Conservation (phyloP, 2,113 vertebrate genomes). For the Arothron firmamentum region DNA sequence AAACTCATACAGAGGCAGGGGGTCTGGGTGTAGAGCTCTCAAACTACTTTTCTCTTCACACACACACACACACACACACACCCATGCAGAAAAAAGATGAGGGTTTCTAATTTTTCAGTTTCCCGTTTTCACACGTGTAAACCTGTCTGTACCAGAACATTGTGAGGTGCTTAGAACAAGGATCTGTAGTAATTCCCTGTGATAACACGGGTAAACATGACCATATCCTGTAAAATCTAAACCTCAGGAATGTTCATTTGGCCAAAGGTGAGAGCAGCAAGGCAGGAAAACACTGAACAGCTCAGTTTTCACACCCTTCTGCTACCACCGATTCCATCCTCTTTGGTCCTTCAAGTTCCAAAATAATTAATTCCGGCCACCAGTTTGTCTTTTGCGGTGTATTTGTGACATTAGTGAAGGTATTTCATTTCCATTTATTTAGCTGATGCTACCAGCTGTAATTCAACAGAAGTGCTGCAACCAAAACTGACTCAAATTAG, state of each 20-base stretch:
- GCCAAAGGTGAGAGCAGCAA: neutral
- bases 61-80: slow-evolving; percentile 2
- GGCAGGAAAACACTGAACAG: neutral
- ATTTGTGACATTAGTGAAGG: too few relatives aligned
- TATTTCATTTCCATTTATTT: too few relatives aligned
- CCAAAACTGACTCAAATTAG: too few relatives aligned
- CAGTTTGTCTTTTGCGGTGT: neutral
- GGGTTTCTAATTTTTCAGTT: slow-evolving; percentile 12
- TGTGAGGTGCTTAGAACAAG: slow-evolving; percentile 21
- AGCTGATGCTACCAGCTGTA: too few relatives aligned
- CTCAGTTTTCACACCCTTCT: slow-evolving; percentile 3
- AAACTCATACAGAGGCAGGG: slow-evolving; percentile 17
- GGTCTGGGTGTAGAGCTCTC: neutral
- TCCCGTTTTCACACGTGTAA: slow-evolving; percentile 2
- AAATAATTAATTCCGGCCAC: neutral
- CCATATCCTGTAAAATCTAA: slow-evolving; percentile 1
- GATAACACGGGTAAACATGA: slow-evolving; percentile 16
- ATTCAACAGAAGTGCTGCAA: too few relatives aligned
- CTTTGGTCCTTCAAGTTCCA: neutral
- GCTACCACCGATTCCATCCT: neutral
- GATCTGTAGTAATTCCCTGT: slow-evolving; percentile 10
- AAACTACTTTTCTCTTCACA: slow-evolving; percentile 29
- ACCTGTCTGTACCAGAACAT: slow-evolving; percentile 19
- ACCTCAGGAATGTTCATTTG: slow-evolving; percentile 1
- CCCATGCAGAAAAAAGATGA: too few relatives aligned